These are phyloP conservation scores for Hylaeus anthracinus DNA, from an alignment of 1,140 invertebrate species.

Conservation along the genomic window DNA sequence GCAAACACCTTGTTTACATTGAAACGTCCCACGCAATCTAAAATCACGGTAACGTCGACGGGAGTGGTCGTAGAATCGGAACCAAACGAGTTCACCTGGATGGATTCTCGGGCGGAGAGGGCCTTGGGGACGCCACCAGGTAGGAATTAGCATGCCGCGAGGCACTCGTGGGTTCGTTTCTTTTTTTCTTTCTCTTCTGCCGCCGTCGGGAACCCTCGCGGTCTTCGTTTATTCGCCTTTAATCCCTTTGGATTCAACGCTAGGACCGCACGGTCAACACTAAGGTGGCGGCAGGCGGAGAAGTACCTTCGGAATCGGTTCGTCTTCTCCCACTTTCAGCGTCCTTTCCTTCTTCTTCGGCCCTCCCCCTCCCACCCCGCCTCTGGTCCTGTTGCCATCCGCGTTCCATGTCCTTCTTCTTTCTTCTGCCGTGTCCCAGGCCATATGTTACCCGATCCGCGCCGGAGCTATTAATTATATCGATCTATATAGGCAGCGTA, in stretches of 20 bases:
- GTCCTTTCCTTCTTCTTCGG: not conserved
- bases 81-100: slow-evolving; percentile 38
- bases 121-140: slow-evolving; percentile 55
- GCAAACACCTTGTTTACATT: slow-evolving; percentile 3
- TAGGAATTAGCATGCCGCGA: slow-evolving; percentile 75
- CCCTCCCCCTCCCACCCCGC: not conserved
- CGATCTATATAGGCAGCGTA: slow-evolving; percentile 74
- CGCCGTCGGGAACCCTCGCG: slow-evolving; percentile 44
- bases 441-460: slow-evolving; percentile 79
- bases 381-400: slow-evolving; percentile 13
- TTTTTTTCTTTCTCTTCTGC: slow-evolving; percentile 50
- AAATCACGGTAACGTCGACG: slow-evolving; percentile 5
- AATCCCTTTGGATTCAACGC: slow-evolving; percentile 73
- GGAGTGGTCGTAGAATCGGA: not conserved
- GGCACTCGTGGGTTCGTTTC: slow-evolving; percentile 57
- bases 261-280: slow-evolving; percentile 66
- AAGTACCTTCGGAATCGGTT: slow-evolving; percentile 56
- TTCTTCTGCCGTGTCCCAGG: slow-evolving; percentile 60
- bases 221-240: slow-evolving; percentile 72
- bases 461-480: slow-evolving; percentile 79
- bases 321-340: slow-evolving; percentile 7
- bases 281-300: slow-evolving; percentile 67
- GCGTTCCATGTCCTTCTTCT: slow-evolving; percentile 11
- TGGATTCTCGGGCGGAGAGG: slow-evolving; percentile 9
- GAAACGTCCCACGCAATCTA: slow-evolving; percentile 3